Conservation (phyloP, 2,113 vertebrate species). For the Oncorhynchus nerka region DNA sequence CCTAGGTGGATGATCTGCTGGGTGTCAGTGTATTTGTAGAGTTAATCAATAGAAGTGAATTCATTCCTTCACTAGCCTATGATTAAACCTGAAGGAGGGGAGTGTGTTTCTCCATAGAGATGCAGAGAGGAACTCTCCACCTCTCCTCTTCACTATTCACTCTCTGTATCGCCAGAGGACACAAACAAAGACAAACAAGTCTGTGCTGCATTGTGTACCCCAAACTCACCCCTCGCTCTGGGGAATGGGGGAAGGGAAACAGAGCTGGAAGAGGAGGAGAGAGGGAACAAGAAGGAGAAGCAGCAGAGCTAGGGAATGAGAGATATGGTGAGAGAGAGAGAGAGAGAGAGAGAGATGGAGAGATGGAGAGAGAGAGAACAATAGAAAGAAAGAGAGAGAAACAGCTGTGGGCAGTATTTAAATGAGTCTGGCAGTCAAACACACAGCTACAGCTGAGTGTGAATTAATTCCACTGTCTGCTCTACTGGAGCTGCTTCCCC, state of each 20-base stretch:
- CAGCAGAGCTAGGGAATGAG: not conserved
- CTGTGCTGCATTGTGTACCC: slow-evolving; percentile 19
- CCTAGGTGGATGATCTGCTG: not conserved
- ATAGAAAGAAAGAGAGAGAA: slow-evolving; percentile 29
- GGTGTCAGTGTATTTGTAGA: not conserved
- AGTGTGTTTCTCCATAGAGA: slow-evolving; percentile 8
- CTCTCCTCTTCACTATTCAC: not conserved
- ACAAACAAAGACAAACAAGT: slow-evolving; percentile 32
- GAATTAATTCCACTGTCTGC: slow-evolving; percentile 54
- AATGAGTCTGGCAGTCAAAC: slow-evolving; percentile 61
- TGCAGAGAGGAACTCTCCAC: slow-evolving; percentile 8
- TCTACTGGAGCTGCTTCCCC: slow-evolving; percentile 44
- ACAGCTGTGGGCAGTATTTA: slow-evolving; percentile 61
- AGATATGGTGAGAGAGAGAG: not conserved
- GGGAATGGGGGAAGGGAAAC: slow-evolving; percentile 36
- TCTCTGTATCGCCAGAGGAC: slow-evolving; percentile 6
- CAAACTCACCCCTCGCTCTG: slow-evolving; percentile 36
- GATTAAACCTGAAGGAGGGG: not conserved
- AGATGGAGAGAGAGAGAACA: slow-evolving; percentile 14
- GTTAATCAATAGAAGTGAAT: not conserved
- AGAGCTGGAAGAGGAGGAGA: not conserved
- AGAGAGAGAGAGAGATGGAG: slow-evolving; percentile 1
- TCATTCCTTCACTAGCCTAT: not conserved
- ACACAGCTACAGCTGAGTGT: slow-evolving; percentile 50
- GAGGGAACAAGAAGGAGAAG: not conserved